Conservation (phyloP, 1,140 invertebrate species). For the Oncopodura yosiiana region DNA sequence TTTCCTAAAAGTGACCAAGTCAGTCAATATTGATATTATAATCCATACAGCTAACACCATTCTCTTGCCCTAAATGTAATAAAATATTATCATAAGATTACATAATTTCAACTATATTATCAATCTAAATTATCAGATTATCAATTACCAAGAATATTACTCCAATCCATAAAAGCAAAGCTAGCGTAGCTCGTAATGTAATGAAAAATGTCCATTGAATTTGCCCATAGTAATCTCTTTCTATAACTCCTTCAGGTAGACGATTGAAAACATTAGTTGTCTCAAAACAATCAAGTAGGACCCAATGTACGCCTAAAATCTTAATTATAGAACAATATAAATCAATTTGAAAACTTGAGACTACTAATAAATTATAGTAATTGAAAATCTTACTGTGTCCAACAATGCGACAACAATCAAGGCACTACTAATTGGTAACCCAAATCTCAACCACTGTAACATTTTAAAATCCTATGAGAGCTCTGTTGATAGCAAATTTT, state of each 20-base stretch:
- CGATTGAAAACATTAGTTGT: neutral
- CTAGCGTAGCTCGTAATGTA: neutral
- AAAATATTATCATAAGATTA: too few species aligned
- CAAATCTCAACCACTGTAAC: conserved; percentile 7
- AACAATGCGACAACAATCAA: conserved; percentile 3
- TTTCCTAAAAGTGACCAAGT: conserved; percentile 4
- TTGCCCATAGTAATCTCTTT: conserved; percentile 7
- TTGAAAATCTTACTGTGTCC: conserved; percentile 11
- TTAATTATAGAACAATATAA: neutral
- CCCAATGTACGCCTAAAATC: conserved; percentile 15
- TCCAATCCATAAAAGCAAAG: neutral
- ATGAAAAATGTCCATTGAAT: conserved; percentile 11
- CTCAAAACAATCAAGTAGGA: conserved; percentile 2
- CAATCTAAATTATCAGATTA: neutral
- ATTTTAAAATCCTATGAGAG: neutral
- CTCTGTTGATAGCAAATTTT: too few species aligned
- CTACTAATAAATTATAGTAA: neutral
- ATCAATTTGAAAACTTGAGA: neutral
- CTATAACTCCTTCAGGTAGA: neutral
- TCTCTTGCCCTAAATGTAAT: too few species aligned
- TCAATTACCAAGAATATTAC: neutral
- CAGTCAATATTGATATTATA: neutral
- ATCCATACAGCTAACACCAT: neutral
- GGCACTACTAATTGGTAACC: conserved; percentile 11
- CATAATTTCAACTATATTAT: neutral